Base-by-base conservation (phyloP, 1,140 invertebrate genomes). In the Psilanteris sp. region DNA sequence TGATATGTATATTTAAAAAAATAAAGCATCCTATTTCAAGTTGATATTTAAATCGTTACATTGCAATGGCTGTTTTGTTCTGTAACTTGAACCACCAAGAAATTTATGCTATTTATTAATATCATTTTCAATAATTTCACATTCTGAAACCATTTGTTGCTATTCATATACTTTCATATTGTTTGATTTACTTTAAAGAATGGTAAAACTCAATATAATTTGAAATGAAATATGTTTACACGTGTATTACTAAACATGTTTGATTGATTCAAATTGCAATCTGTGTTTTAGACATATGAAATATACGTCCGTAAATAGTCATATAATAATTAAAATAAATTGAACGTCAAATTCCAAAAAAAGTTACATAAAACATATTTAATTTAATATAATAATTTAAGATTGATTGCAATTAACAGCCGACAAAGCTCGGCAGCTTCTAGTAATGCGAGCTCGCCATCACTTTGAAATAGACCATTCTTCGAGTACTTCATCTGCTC, bases 401-500 rank as follows among this genome's bases (percentile, higher is more conserved):
- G 86, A 88, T 57, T 88, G 86, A 68, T 87, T 87, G 68, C 86
- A 88, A 39, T 80, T 86, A 11, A 82, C 79, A 8, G 85, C 83
- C 1, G 84, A 71, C 1, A 88, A 48, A 6, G 84, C 83, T 27
- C 78, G 80, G 37, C 80, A 87, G 46, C 85, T 82, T 18, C 83
- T 81, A 14, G 82, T 83, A 77, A 87, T 82, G 41, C 85, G 85
- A 73, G 82, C 86, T 75, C 84, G 86, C 86, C 83, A 88, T 89
- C 87, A 89, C 85, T 88, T 89, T 20, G 83, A 78, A 55, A 86
- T 71, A 8, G 85, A 87, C 52, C 89, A 80, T 44, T 90, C 87
- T 8, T 89, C 87, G 9, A 92, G 85, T 43, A 93, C 78, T 81
- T 94, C 93, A 76, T 92, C 90, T 14, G 93, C 92, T n/a, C 93